Evolutionary conservation across 2,888 invertebrate species (phyloP).

Genomic region (Stenotaenia linearis): DNA sequence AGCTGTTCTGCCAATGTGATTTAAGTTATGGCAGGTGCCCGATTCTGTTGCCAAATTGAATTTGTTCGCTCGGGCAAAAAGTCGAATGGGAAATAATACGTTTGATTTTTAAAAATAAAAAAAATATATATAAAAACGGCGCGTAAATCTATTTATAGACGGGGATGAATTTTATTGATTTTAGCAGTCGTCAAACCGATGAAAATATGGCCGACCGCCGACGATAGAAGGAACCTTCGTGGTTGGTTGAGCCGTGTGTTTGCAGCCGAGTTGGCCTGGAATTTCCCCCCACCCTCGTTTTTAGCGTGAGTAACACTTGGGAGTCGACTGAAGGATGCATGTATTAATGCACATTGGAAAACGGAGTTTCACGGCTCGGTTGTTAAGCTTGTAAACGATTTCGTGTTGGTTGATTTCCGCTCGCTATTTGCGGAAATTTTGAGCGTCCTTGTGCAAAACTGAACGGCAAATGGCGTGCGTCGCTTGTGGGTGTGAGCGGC

Average conservation of each 20-base stretch:
- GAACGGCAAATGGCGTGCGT: too few relatives aligned
- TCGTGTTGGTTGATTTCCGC: too few relatives aligned
- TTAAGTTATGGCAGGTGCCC: background rate
- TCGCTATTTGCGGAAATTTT: too few relatives aligned
- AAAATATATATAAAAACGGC: too few relatives aligned
- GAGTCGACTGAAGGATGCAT: too few relatives aligned
- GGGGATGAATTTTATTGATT: background rate
- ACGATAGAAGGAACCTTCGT: background rate
- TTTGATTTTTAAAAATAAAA: background rate
- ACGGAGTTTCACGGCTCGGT: too few relatives aligned
- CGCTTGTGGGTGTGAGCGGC: too few relatives aligned
- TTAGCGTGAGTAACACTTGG: background rate
- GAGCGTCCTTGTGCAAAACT: too few relatives aligned
- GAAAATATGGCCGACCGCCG: background rate
- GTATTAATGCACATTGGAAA: too few relatives aligned
- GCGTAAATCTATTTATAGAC: too few relatives aligned
- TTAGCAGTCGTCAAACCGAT: background rate
- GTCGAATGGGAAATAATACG: background rate
- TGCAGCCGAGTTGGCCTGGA: background rate
- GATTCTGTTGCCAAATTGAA: background rate
- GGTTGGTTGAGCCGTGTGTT: background rate
- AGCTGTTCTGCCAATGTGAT: background rate
- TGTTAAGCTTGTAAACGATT: too few relatives aligned
- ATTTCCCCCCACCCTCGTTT: background rate
- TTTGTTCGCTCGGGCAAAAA: background rate